Percentiles rank a stretch among this genome's conserved stretches.
Conservation (phyloP, 2,113 vertebrate genomes). For the Hiodon alosoides region DNA sequence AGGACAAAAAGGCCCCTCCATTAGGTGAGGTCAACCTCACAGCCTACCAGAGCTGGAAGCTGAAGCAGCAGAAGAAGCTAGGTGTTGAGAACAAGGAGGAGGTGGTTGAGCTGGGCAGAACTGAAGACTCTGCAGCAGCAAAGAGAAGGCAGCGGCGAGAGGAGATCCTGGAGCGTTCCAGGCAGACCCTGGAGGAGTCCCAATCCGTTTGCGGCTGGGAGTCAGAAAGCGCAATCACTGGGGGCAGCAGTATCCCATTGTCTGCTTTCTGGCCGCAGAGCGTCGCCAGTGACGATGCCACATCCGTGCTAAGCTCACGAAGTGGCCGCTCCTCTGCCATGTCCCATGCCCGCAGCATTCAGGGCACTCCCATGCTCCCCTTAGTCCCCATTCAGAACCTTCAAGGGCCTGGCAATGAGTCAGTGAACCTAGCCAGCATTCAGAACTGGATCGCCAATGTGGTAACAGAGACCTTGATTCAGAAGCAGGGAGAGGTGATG, state of each 20-base stretch:
- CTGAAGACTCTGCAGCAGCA: slow-evolving; percentile 62
- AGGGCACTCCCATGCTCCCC: slow-evolving; percentile 24
- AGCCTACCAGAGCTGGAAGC: slow-evolving; percentile 91
- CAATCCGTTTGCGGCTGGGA: slow-evolving; percentile 84
- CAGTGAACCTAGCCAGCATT: slow-evolving; percentile 80
- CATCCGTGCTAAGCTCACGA: slow-evolving; percentile 70
- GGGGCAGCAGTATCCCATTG: slow-evolving; percentile 71
- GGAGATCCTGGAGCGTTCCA: slow-evolving; percentile 81
- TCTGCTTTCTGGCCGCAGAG: slow-evolving; percentile 73
- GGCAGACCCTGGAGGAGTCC: slow-evolving; percentile 83
- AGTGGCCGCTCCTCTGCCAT: slow-evolving; percentile 65
- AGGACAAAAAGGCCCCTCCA: slow-evolving; percentile 35
- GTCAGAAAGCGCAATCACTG: slow-evolving; percentile 63
- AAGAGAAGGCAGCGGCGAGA: slow-evolving; percentile 79
- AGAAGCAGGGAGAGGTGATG: slow-evolving; percentile 80
- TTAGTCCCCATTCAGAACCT: slow-evolving; percentile 53
- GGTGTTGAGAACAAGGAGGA: slow-evolving; percentile 76
- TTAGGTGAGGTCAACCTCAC: slow-evolving; percentile 72
- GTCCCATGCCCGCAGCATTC: slow-evolving; percentile 57
- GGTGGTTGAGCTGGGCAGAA: slow-evolving; percentile 73
- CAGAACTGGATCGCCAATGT: slow-evolving; percentile 93
- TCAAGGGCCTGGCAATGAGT: slow-evolving; percentile 67
- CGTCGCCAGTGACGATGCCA: slow-evolving; percentile 60
- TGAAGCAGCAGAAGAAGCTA: slow-evolving; percentile 77
- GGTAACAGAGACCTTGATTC: slow-evolving; percentile 84